Evolutionary conservation across 2,113 vertebrate species (phyloP).

Genomic region (Zosterops borbonicus): DNA sequence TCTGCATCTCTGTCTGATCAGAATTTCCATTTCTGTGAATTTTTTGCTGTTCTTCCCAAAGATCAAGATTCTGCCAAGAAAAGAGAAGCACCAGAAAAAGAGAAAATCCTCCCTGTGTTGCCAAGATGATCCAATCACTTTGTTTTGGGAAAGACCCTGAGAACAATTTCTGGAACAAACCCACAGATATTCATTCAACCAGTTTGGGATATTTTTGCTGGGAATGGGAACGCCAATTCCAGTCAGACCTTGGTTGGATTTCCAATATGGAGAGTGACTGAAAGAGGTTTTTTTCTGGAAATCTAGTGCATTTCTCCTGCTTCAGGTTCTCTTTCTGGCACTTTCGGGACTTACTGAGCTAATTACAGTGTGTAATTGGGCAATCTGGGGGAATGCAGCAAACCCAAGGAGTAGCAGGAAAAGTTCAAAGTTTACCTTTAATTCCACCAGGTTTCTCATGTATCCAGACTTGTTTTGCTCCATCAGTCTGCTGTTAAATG

Average conservation of each 20-base stretch:
- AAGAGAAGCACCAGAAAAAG: background rate
- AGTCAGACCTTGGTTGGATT: background rate
- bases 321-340: background rate
- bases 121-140: background rate
- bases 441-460: background rate
- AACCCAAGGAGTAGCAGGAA: background rate
- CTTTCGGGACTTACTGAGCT: background rate
- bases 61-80: background rate
- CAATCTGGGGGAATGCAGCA: background rate
- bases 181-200: too few species aligned
- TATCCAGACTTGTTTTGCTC: background rate
- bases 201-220: background rate
- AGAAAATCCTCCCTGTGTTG: background rate
- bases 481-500: background rate
- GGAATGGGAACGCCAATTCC: background rate
- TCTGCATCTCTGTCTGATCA: background rate
- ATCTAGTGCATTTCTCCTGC: background rate
- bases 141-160: background rate
- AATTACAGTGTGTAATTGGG: background rate
- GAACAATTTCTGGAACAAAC: background rate
- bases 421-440: background rate
- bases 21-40: background rate
- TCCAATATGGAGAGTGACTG: background rate
- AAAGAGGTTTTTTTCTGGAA: background rate
- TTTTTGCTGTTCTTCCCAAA: background rate